A percentile compares a stretch with the other conserved stretches of the same genome.
Conservation (phyloP, 2,113 vertebrate genomes). For the Polyodon spathula region DNA sequence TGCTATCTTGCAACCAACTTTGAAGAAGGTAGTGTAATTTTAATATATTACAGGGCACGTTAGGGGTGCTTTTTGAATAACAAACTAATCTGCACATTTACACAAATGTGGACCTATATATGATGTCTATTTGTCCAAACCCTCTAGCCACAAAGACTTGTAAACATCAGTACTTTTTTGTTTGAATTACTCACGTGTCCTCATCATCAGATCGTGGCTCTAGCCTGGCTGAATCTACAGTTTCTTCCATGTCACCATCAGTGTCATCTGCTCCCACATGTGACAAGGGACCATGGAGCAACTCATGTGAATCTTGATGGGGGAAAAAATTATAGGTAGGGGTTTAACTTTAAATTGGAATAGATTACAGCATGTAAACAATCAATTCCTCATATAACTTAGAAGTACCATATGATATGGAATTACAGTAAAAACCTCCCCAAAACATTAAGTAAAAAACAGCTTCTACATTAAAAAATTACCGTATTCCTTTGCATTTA, state of each 20-base stretch:
- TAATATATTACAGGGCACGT: too few relatives aligned
- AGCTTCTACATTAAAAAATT: too few relatives aligned
- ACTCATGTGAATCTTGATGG: conserved; percentile 41
- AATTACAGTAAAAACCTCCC: neutral
- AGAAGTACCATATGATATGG: neutral
- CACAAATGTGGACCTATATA: too few relatives aligned
- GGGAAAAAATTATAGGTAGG: neutral
- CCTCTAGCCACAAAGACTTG: too few relatives aligned
- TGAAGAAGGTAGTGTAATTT: too few relatives aligned
- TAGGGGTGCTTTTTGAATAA: too few relatives aligned
- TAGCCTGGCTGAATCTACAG: conserved; percentile 56
- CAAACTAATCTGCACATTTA: too few relatives aligned
- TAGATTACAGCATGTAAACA: neutral
- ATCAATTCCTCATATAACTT: too few relatives aligned
- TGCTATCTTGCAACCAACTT: too few relatives aligned
- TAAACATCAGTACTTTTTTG: too few relatives aligned
- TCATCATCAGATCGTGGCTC: conserved; percentile 76
- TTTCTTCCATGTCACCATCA: conserved; percentile 53
- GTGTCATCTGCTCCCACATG: conserved; percentile 47
- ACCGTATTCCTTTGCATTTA: neutral
- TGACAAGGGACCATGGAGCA: conserved; percentile 60
- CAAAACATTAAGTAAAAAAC: neutral
- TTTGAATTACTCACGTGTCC: conserved; percentile 68
- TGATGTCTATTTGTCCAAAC: too few relatives aligned
- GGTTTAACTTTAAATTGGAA: neutral